Evolutionary conservation across 2,113 vertebrate species (phyloP), one percentile per base, ranked within the genome.

Genomic region (Stegostoma tigrinum): DNA sequence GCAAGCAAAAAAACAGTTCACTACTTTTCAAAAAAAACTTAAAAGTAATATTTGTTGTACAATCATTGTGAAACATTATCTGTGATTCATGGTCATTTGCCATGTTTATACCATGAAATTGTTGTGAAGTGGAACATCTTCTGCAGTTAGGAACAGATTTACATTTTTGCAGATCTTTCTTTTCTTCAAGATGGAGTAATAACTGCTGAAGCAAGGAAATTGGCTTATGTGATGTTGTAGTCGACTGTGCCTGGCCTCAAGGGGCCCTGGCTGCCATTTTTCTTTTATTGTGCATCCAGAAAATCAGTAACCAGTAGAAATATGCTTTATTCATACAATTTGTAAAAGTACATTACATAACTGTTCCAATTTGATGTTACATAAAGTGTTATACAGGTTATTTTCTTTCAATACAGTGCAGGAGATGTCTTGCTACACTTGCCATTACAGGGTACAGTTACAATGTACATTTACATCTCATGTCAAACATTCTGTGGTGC

Each of bases 51-150:
- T 90, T 90, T 93, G 55, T 64, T 93, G 34, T 93, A 66, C n/a
- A 64, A 17, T 38, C 3, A 38, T 64, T 66, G 61, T 93, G 64
- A 93, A 93, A 90, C n/a, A 38, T 93, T 93, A 93, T 83, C 89
- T 66, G 61, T 93, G 38, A 66, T 66, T 2, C 34, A 93, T 67
- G 61, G 61, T 67, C 89, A 93, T 93, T 64, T 61, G 38, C 61
- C n/a, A 23, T 93, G 61, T 93, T 93, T 91, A 66, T 64, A 67
- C 89, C 38, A 38, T 93, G 89, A 93, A 67, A 93, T 93, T 93
- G 30, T 93, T 66, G 15, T 93, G 61, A 67, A 93, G n/a, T 66
- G 89, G 30, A 93, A 93, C 89, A n/a, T 93, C 89, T 38, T 66
- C 89, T 93, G 64, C 61, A 66, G 89, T 93, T n/a, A 66, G 61